Conservation (phyloP, 2,113 vertebrate species). For the Xiphophorus couchianus region DNA sequence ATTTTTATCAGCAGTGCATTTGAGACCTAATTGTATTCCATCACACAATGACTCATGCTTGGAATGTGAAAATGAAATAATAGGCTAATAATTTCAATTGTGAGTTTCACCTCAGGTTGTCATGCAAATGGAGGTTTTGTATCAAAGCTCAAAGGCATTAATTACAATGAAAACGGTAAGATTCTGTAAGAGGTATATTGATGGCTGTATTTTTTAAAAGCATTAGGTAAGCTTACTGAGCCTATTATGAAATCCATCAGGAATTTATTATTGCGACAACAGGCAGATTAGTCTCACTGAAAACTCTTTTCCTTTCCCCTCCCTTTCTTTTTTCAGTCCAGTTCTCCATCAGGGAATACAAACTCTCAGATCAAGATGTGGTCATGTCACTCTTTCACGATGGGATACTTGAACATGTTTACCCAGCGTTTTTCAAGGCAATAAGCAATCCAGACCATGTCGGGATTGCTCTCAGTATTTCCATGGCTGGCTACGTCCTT, state of each 20-base stretch:
- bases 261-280: constrained; percentile 64
- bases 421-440: constrained; percentile 77
- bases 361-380: constrained; percentile 55
- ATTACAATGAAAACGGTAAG: constrained; percentile 30
- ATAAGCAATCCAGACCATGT: constrained; percentile 75
- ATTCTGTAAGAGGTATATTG: constrained; percentile 22
- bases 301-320: constrained; percentile 22
- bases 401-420: constrained; percentile 73
- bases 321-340: constrained; percentile 48
- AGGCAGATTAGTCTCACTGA: constrained; percentile 55
- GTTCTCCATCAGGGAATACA: constrained; percentile 69
- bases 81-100: constrained; percentile 31
- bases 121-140: background rate
- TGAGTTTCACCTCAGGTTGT: constrained; percentile 26
- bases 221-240: constrained; percentile 55
- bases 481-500: constrained; percentile 74
- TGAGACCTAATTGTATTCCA: constrained; percentile 23
- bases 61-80: constrained; percentile 23
- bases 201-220: constrained; percentile 8
- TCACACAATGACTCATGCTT: constrained; percentile 8
- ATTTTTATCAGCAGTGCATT: constrained; percentile 32
- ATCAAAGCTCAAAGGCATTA: constrained; percentile 7
- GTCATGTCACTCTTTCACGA: constrained; percentile 64
- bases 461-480: constrained; percentile 71
- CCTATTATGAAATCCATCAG: constrained; percentile 60